phyloP scores from a whole-genome alignment of 1,140 invertebrate species.

The Physella acuta region DNA sequence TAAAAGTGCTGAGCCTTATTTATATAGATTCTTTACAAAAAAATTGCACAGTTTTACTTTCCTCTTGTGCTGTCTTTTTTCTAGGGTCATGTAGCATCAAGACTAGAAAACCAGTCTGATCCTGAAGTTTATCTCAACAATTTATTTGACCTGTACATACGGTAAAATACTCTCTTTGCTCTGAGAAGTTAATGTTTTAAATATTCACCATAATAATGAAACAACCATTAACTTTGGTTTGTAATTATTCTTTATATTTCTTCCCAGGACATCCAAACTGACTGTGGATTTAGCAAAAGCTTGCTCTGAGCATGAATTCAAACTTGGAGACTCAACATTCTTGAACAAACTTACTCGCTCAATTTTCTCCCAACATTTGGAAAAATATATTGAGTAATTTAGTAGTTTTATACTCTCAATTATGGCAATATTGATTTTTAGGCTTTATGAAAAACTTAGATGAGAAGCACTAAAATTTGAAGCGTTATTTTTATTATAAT shows the following conservation, averaged over 20 bases:
- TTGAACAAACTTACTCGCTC: conserved; percentile 75
- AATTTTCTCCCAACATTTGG: conserved; percentile 80
- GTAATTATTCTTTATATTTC: conserved; percentile 20
- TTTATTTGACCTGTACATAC: conserved; percentile 84
- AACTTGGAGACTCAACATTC: conserved; percentile 81
- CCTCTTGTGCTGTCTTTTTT: background rate
- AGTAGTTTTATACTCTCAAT: conserved; percentile 57
- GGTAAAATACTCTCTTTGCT: conserved; percentile 65
- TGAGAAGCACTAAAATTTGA: too few relatives aligned
- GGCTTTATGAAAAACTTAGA: background rate
- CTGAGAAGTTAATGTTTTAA: background rate
- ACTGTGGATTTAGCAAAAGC: conserved; percentile 67
- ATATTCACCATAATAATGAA: background rate
- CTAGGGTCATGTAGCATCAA: conserved; percentile 78
- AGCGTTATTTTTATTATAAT: too few relatives aligned
- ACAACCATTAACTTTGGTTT: too few relatives aligned
- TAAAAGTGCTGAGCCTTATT: too few relatives aligned
- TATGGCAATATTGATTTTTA: conserved; percentile 60
- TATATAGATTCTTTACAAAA: background rate
- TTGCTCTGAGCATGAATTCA: conserved; percentile 64
- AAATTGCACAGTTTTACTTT: background rate
- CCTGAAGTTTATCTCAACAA: conserved; percentile 85
- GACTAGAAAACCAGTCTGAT: conserved; percentile 77
- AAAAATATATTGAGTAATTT: conserved; percentile 73
- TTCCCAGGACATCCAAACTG: conserved; percentile 70